These are phyloP conservation scores for Forbesichthys papilliferus DNA, from an alignment of 2,113 vertebrate species.

Conservation along the genomic window DNA sequence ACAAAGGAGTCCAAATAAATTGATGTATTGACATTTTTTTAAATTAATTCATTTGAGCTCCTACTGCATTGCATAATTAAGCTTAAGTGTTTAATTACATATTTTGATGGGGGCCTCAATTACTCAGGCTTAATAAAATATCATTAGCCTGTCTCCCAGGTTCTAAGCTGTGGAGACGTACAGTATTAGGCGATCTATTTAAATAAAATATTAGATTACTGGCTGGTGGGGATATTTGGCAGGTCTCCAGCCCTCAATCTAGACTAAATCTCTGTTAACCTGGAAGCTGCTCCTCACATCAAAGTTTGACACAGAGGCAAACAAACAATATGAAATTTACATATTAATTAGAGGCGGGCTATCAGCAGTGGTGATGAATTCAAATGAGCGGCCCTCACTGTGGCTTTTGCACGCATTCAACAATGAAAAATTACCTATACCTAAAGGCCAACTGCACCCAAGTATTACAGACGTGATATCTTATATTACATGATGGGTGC, in stretches of 20 bases:
- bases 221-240: constrained; percentile 60
- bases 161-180: constrained; percentile 77
- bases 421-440: constrained; percentile 59
- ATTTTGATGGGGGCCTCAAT: constrained; percentile 94
- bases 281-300: constrained; percentile 72
- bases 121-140: constrained; percentile 89
- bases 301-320: constrained; percentile 77
- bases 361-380: constrained; percentile 69
- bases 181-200: constrained; percentile 74
- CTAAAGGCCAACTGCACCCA: constrained; percentile 50
- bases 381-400: constrained; percentile 63
- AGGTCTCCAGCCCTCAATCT: constrained; percentile 72
- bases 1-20: constrained; percentile 87
- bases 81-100: constrained; percentile 95
- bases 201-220: constrained; percentile 78
- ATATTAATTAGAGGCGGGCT: constrained; percentile 79
- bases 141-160: constrained; percentile 87
- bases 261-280: constrained; percentile 80
- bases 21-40: constrained; percentile 87
- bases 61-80: constrained; percentile 88
- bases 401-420: constrained; percentile 24
- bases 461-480: constrained; percentile 31
- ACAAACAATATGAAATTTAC: constrained; percentile 81
- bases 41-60: constrained; percentile 90
- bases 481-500: constrained; percentile 57